These are phyloP conservation scores for Drosophila sordidula DNA, from an alignment of 2,888 invertebrate genomes.

Conservation along the genomic window DNA sequence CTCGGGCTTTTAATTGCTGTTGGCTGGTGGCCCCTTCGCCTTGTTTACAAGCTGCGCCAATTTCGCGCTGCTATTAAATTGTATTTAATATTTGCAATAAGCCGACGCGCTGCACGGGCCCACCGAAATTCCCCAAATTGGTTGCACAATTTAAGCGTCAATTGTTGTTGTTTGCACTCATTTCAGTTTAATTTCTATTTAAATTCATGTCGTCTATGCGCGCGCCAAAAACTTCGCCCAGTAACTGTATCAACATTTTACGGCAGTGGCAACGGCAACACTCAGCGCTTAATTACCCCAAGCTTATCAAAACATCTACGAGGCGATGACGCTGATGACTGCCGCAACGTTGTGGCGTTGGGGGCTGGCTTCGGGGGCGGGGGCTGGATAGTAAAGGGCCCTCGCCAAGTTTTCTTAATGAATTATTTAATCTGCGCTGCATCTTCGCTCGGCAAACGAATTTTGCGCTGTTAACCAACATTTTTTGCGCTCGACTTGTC, in stretches of 20 bases:
- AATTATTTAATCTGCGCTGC: conserved; percentile 77
- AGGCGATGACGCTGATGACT: conserved; percentile 62
- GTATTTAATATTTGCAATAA: conserved; percentile 67
- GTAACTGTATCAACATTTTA: conserved; percentile 54
- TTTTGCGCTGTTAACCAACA: conserved; percentile 63
- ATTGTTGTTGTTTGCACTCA: conserved; percentile 56
- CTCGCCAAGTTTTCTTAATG: conserved; percentile 73
- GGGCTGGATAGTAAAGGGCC: conserved; percentile 16
- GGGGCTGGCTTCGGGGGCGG: background rate
- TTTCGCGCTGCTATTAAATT: conserved; percentile 72
- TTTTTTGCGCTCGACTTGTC: conserved; percentile 76
- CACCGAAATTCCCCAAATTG: conserved; percentile 54
- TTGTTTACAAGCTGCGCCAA: conserved; percentile 77
- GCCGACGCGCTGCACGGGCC: conserved; percentile 9
- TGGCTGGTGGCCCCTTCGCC: conserved; percentile 29
- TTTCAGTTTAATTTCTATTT: conserved; percentile 80
- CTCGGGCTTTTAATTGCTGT: conserved; percentile 68
- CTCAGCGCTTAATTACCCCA: conserved; percentile 77
- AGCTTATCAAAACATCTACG: conserved; percentile 79
- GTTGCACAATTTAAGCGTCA: conserved; percentile 69
- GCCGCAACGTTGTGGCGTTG: conserved; percentile 14
- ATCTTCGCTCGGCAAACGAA: conserved; percentile 60
- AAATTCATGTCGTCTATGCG: conserved; percentile 75
- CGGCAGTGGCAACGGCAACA: conserved; percentile 51
- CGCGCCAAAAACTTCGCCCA: conserved; percentile 57